A percentile compares a stretch with the other conserved stretches of the same genome.
Evolutionary conservation across 1,140 invertebrate genomes (phyloP).

Genomic region (Hyles euphorbiae): DNA sequence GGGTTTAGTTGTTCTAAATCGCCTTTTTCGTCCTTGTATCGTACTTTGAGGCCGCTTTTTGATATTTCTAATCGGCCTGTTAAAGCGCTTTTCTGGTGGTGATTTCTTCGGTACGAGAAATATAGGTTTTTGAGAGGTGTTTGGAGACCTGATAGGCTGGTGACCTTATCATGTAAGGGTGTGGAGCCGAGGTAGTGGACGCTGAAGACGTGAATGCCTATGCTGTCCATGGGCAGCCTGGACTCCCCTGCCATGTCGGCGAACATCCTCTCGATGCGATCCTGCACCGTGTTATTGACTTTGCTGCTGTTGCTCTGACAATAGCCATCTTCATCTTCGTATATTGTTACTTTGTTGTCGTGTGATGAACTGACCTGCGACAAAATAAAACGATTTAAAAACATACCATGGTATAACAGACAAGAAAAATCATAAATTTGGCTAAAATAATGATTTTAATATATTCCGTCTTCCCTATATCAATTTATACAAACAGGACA

Average conservation of each 20-base stretch:
- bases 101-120: constrained; percentile 78
- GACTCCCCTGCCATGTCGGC: constrained; percentile 84
- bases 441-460: too few species aligned
- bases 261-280: constrained; percentile 90
- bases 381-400: constrained; percentile 7
- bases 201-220: constrained; percentile 78
- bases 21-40: constrained; percentile 76
- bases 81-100: constrained; percentile 64
- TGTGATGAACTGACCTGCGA: constrained; percentile 51
- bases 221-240: constrained; percentile 61
- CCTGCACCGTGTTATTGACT: constrained; percentile 85
- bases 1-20: constrained; percentile 81
- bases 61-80: constrained; percentile 82
- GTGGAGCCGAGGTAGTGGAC: constrained; percentile 90
- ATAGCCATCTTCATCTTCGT: constrained; percentile 61
- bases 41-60: constrained; percentile 79
- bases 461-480: too few species aligned
- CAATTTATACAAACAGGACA: too few species aligned
- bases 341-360: constrained; percentile 46
- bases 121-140: constrained; percentile 88
- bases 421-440: too few species aligned
- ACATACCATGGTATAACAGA: background rate
- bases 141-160: constrained; percentile 88
- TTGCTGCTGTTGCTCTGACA: constrained; percentile 57
- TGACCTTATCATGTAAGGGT: constrained; percentile 85